Evolutionary conservation across 2,888 invertebrate genomes (phyloP).

Genomic region (Drosophila silvestris): DNA sequence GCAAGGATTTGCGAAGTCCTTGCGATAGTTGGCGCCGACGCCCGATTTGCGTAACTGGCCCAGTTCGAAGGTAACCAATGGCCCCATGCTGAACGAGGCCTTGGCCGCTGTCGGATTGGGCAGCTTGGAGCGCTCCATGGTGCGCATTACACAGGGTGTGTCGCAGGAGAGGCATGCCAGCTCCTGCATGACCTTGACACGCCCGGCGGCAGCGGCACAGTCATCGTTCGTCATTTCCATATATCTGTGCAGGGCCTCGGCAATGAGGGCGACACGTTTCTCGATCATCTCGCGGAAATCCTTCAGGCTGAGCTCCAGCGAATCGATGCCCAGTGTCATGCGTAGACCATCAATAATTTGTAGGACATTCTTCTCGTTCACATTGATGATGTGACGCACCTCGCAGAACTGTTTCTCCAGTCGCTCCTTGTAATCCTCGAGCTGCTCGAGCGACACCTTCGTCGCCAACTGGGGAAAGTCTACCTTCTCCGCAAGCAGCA

Average conservation of each 20-base stretch:
- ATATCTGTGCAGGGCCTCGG: slow-evolving; percentile 75
- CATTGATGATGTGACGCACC: slow-evolving; percentile 65
- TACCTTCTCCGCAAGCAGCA: slow-evolving; percentile 91
- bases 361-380: slow-evolving; percentile 76
- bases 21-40: slow-evolving; percentile 80
- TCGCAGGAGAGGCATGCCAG: slow-evolving; percentile 92
- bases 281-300: slow-evolving; percentile 89
- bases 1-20: slow-evolving; percentile 76
- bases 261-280: slow-evolving; percentile 80
- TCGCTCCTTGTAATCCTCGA: slow-evolving; percentile 87
- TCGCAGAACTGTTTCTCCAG: slow-evolving; percentile 80
- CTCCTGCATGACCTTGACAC: slow-evolving; percentile 89
- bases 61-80: slow-evolving; percentile 90
- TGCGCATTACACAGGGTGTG: slow-evolving; percentile 90
- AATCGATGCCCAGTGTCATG: slow-evolving; percentile 88
- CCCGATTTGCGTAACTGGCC: slow-evolving; percentile 86
- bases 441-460: slow-evolving; percentile 91
- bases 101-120: slow-evolving; percentile 87
- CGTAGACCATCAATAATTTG: slow-evolving; percentile 88
- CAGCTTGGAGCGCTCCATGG: slow-evolving; percentile 86
- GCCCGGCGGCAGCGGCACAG: slow-evolving; percentile 91
- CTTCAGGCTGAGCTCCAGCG: slow-evolving; percentile 88
- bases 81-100: slow-evolving; percentile 88
- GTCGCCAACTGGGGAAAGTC: slow-evolving; percentile 89
- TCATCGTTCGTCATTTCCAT: slow-evolving; percentile 82